Evolutionary conservation across 1,140 invertebrate species (phyloP), one percentile per base, ranked within the genome.

Genomic region (Drosophila suzukii): DNA sequence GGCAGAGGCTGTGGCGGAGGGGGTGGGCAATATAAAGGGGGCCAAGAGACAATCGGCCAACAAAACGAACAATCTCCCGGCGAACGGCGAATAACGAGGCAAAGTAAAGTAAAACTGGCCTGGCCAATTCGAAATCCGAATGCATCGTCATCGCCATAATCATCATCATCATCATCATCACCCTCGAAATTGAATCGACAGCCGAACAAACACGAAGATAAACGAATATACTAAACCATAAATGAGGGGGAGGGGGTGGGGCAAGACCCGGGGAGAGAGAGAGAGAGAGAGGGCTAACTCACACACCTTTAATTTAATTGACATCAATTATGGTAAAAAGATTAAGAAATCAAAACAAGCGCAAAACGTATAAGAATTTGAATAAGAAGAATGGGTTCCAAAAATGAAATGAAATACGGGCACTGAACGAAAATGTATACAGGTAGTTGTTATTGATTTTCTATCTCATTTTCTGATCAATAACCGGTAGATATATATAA

Each of bases 261-360:
- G 6, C 11, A 13, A 11, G 27, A 0, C 27, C 27, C 27, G 17
- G 32, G 3, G 12, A 30, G 13, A 15, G 20, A 20, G 32, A 24
- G 39, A 47, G 49, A 39, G 54, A 24, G 36, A 63, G 58, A 24
- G 46, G 32, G 17, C 61, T 34, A 62, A 82, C 84, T 68, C 84
- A 89, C 85, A 89, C 84, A 89, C 84, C 84, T 89, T 89, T 84
- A 75, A 78, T 89, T 89, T 89, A 89, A 89, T 89, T 89, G 84
- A 80, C 84, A 89, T 89, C 84, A 89, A 89, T 89, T 89, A 89
- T 89, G 84, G 84, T 89, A 84, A 89, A 90, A 90, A 86, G 88
- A 86, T 91, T 81, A 91, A 81, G 86, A 83, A 88, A 90, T 88
- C 78, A 91, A 90, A 86, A 90, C 76, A 90, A 78, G 76, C 82